These are phyloP conservation scores for Agriopis leucophaearia DNA, from an alignment of 2,888 invertebrate genomes.

Conservation along the genomic window DNA sequence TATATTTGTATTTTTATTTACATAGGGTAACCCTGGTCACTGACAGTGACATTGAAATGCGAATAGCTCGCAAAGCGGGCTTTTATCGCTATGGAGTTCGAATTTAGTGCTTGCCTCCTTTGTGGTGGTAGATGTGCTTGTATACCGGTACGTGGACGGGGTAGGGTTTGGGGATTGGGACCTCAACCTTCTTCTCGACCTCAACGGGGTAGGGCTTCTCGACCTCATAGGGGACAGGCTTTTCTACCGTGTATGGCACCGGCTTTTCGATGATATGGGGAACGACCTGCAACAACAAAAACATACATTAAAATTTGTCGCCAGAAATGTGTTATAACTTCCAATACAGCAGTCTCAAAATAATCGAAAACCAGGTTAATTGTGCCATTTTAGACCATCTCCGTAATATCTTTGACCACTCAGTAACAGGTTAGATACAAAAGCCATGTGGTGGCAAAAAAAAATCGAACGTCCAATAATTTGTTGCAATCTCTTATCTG, in stretches of 20 bases:
- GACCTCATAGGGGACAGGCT: constrained; percentile 89
- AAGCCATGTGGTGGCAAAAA: neutral
- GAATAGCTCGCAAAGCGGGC: constrained; percentile 61
- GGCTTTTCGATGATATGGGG: constrained; percentile 91
- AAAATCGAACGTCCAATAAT: constrained; percentile 37
- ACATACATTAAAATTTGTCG: neutral
- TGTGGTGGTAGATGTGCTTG: constrained; percentile 90
- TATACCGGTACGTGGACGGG: constrained; percentile 91
- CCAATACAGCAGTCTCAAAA: neutral
- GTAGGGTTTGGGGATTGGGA: constrained; percentile 90
- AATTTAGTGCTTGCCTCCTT: constrained; percentile 82
- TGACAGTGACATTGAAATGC: constrained; percentile 30
- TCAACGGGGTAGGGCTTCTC: constrained; percentile 92
- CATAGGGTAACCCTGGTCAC: constrained; percentile 61
- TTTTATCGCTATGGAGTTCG: constrained; percentile 49
- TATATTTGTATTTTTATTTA: constrained; percentile 65
- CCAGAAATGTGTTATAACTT: neutral
- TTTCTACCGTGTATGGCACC: constrained; percentile 91
- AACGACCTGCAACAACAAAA: constrained; percentile 79
- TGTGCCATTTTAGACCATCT: too few relatives aligned
- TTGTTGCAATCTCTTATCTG: constrained; percentile 45
- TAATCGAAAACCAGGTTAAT: too few relatives aligned
- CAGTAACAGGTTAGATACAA: neutral
- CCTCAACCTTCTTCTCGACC: constrained; percentile 91
- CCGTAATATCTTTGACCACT: neutral